Percentiles rank a stretch among this genome's conserved stretches.
These are phyloP conservation scores for Halcyon smyrnensis DNA, from an alignment of 2,797 vertebrate species.

Conservation along the genomic window DNA sequence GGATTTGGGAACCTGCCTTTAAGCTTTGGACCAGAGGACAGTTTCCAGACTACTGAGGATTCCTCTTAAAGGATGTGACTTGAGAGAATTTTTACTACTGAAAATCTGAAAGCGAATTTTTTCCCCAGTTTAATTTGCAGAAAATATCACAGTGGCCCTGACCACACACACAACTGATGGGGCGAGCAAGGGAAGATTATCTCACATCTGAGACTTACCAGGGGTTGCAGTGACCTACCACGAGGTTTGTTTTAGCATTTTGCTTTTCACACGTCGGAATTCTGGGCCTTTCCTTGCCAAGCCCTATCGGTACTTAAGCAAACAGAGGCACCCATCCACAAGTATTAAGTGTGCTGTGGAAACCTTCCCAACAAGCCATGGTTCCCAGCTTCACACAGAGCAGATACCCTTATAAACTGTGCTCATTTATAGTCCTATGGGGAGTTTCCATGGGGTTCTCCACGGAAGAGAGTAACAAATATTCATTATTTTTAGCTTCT, in stretches of 20 bases:
- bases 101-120: neutral
- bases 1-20: neutral
- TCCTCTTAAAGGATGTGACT: neutral
- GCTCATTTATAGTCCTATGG: rapidly evolving
- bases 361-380: rapidly evolving
- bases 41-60: neutral
- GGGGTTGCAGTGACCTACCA: neutral
- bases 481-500: neutral
- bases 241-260: neutral
- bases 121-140: neutral
- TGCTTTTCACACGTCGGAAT: neutral
- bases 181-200: neutral
- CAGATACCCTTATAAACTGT: neutral
- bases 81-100: neutral
- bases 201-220: neutral
- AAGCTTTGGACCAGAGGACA: neutral
- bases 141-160: neutral
- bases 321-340: neutral
- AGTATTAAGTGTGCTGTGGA: rapidly evolving
- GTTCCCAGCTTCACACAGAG: neutral
- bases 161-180: neutral
- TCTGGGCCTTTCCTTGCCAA: neutral
- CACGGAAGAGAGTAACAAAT: neutral
- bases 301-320: neutral
- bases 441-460: neutral